Evolutionary conservation across 1,140 invertebrate species (phyloP).

Genomic region (Heliconius himera): DNA sequence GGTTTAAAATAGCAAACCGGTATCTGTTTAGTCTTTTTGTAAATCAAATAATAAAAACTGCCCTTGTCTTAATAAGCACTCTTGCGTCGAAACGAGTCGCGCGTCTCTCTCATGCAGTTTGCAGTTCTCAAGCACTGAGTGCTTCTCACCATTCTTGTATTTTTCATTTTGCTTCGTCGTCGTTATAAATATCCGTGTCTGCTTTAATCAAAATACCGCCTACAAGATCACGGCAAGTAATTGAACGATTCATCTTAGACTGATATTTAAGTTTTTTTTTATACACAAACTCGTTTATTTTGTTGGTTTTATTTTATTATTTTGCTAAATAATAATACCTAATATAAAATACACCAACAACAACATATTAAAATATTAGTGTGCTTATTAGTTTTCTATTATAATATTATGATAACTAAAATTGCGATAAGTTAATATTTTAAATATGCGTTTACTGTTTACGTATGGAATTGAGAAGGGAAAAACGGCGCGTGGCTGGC

Average conservation of each 20-base stretch:
- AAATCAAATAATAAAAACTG: constrained; percentile 81
- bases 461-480: constrained; percentile 30
- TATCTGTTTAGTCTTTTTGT: constrained; percentile 72
- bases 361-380: neutral
- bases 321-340: neutral
- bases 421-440: neutral
- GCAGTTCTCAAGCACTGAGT: constrained; percentile 45
- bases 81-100: constrained; percentile 71
- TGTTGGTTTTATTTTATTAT: neutral
- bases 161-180: constrained; percentile 58
- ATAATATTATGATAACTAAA: neutral
- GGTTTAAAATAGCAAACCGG: constrained; percentile 79
- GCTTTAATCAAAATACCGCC: constrained; percentile 71
- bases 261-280: constrained; percentile 6
- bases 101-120: constrained; percentile 51
- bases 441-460: neutral
- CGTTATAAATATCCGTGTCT: constrained; percentile 66
- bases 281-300: neutral
- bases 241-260: constrained; percentile 58
- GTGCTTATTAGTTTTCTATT: no score
- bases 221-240: constrained; percentile 57
- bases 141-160: constrained; percentile 64
- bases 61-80: constrained; percentile 78
- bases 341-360: no score
- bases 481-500: constrained; percentile 47